Percentiles rank a stretch among this genome's conserved stretches.
These are phyloP conservation scores for Mungos mungo DNA, from an alignment of 2,113 vertebrate genomes.

Conservation along the genomic window DNA sequence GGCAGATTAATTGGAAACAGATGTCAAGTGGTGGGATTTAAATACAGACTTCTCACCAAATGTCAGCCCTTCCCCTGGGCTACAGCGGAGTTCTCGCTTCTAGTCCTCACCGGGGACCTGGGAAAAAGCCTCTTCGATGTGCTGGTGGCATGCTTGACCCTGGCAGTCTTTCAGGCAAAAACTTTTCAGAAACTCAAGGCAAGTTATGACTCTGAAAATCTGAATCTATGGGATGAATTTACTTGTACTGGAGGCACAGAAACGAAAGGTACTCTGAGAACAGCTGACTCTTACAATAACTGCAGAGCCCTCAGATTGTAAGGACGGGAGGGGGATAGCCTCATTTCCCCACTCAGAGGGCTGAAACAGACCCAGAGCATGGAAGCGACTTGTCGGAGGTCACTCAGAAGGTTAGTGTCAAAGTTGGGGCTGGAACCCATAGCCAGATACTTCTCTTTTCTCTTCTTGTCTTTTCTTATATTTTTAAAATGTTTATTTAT, in stretches of 20 bases:
- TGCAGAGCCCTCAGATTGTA: background rate
- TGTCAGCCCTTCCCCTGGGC: conserved; percentile 71
- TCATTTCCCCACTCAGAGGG: background rate
- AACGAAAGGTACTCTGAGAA: background rate
- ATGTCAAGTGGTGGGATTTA: conserved; percentile 73
- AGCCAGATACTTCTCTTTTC: background rate
- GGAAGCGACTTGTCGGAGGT: background rate
- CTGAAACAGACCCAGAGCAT: background rate
- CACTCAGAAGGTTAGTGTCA: background rate
- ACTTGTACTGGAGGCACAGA: background rate
- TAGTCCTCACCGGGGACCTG: conserved; percentile 13
- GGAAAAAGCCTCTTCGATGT: background rate
- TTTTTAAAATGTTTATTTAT: too few species aligned
- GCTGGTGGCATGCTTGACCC: conserved; percentile 16
- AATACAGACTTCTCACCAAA: conserved; percentile 75
- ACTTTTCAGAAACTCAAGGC: background rate
- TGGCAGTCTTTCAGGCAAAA: background rate
- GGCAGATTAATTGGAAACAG: conserved; percentile 79
- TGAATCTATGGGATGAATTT: background rate
- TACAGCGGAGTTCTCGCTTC: background rate
- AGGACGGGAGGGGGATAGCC: background rate
- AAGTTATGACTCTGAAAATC: background rate
- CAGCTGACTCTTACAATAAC: background rate
- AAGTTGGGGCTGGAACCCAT: background rate
- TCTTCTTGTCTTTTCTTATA: background rate